Conservation (phyloP, 2,113 vertebrate genomes). For the Clarias magur region DNA sequence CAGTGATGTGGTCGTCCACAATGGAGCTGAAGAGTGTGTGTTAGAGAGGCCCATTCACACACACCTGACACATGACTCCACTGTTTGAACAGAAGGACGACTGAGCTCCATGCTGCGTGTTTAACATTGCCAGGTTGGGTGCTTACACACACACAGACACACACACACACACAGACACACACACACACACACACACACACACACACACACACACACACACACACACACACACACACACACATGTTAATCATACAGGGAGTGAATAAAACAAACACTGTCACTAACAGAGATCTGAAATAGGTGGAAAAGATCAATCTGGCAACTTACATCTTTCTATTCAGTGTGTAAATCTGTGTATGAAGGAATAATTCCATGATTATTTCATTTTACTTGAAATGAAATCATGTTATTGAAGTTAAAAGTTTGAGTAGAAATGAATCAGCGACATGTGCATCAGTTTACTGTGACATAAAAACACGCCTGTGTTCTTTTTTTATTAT, state of each 20-base stretch:
- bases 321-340: neutral
- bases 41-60: slow-evolving; percentile 54
- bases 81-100: slow-evolving; percentile 54
- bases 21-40: slow-evolving; percentile 51
- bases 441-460: neutral
- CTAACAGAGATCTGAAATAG: neutral
- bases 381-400: neutral
- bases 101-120: neutral
- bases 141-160: neutral
- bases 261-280: neutral
- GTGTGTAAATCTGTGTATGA: neutral
- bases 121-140: slow-evolving; percentile 34
- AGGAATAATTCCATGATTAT: neutral
- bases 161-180: neutral
- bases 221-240: neutral
- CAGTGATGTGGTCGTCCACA: slow-evolving; percentile 23
- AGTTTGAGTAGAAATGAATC: neutral
- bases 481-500: too few relatives aligned
- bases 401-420: neutral
- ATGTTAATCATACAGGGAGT: neutral
- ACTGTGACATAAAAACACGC: neutral
- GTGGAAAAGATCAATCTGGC: neutral
- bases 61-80: slow-evolving; percentile 67
- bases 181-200: neutral
- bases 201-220: neutral